phyloP scores from a whole-genome alignment of 2,888 invertebrate genomes.

The Stenchaetothrips biformis region DNA sequence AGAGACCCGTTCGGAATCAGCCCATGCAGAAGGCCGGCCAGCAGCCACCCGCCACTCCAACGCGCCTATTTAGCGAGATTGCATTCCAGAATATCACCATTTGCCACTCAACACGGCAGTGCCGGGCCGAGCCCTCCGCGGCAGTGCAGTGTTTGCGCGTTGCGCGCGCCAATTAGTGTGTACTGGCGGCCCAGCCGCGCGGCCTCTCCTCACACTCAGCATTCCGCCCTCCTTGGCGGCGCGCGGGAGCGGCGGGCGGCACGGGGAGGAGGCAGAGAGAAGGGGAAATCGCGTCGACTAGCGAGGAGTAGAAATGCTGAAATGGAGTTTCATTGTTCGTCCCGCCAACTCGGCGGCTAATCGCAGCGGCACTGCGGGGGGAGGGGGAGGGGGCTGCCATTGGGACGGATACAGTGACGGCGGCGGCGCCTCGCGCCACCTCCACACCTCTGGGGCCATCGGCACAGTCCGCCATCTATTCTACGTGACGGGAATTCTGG shows the following conservation, averaged over 20 bases:
- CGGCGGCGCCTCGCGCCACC: too few relatives aligned
- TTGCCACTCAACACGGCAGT: not conserved
- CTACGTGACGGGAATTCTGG: not conserved
- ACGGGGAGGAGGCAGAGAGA: not conserved
- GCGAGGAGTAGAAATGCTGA: not conserved
- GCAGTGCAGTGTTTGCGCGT: not conserved
- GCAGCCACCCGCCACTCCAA: not conserved
- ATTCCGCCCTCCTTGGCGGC: not conserved
- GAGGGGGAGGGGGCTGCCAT: not conserved
- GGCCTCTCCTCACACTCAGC: not conserved
- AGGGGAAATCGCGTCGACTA: not conserved
- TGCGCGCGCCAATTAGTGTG: not conserved
- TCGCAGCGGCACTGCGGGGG: not conserved
- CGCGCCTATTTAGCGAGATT: not conserved
- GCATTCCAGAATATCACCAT: not conserved
- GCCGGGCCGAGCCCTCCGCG: too few relatives aligned
- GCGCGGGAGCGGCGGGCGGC: not conserved
- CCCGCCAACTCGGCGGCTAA: conserved; percentile 1
- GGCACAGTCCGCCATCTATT: not conserved
- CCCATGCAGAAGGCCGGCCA: too few relatives aligned
- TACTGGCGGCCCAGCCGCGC: not conserved
- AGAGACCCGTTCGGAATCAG: too few relatives aligned
- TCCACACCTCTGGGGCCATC: not conserved
- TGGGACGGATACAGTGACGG: too few relatives aligned
- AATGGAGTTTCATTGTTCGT: conserved; percentile 9